Base-by-base conservation (phyloP, 2,888 invertebrate genomes). In the Nomada fabriciana region DNA sequence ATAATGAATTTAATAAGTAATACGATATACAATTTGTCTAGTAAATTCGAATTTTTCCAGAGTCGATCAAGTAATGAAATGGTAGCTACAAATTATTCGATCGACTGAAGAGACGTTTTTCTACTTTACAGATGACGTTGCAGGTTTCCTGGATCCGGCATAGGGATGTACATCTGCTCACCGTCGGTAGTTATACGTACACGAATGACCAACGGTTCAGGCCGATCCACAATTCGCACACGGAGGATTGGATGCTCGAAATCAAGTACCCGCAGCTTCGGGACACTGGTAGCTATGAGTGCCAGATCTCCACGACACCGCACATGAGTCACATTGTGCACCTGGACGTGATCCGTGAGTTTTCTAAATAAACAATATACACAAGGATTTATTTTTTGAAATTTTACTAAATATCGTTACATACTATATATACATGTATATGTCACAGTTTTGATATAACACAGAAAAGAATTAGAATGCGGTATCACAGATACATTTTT, bases 61-160 rank as follows among this genome's bases (percentile, higher is more conserved):
- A 18, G 18, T 59, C 23, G 61, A 61, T 61, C 43, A 20, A 64
- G 47, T 25, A 50, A 50, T 47, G 20, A 29, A 47, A 20, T 47
- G 23, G 47, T 29, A 50, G 70, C 20, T n/a, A 70, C 29, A 50
- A 60, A 63, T 65, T 59, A 53, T 15, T 36, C 36, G 72, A 73
- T 42, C 59, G 50, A 73, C 23, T 50, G 10, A 43, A 43, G 20
- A 50, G n/a, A 55, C 64, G 42, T 60, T 76, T 76, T 85, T 68
- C 61, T 70, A 80, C 69, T 90, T 94, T 94, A 81, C 94, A 95
- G 96, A 96, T 96, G 95, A 94, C 95, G 92, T 94, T 97, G 94
- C 97, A 98, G 96, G 98, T 98, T 89, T 98, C 98, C 53, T 98
- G 98, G 98, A 97, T 98, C 84, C 95, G 98, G 83, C 98, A 98